Conservation (phyloP, 1,140 invertebrate species). For the Teleogryllus occipitalis region DNA sequence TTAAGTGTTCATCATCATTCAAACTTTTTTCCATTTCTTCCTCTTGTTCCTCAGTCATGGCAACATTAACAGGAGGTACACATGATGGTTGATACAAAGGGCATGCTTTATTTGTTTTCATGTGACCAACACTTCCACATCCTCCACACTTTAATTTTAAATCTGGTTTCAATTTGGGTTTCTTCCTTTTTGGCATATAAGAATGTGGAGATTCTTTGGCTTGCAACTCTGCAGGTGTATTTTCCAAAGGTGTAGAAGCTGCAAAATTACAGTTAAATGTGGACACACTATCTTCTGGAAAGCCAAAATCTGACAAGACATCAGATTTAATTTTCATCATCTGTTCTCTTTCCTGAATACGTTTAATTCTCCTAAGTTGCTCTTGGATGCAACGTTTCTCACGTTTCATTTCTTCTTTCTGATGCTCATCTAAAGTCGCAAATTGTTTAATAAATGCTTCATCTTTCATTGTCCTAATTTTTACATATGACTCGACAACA, state of each 20-base stretch:
- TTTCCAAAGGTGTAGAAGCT: slow-evolving; percentile 13
- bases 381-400: slow-evolving; percentile 95
- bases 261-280: no score
- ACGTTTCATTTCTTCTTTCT: slow-evolving; percentile 93
- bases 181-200: slow-evolving; percentile 52
- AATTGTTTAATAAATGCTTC: slow-evolving; percentile 88
- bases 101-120: slow-evolving; percentile 94
- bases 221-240: not conserved
- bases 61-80: slow-evolving; percentile 56
- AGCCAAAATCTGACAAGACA: slow-evolving; percentile 17
- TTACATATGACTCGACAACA: slow-evolving; percentile 94
- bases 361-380: slow-evolving; percentile 84
- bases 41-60: slow-evolving; percentile 72
- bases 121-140: slow-evolving; percentile 82
- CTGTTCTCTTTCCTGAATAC: slow-evolving; percentile 81
- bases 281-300: slow-evolving; percentile 29
- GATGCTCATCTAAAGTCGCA: slow-evolving; percentile 79
- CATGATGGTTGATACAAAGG: slow-evolving; percentile 74
- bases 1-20: slow-evolving; percentile 74
- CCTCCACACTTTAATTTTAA: slow-evolving; percentile 91
- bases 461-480: slow-evolving; percentile 92
- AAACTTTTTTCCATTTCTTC: slow-evolving; percentile 70
- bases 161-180: slow-evolving; percentile 80
- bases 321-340: slow-evolving; percentile 38
- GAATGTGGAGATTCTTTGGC: slow-evolving; percentile 27